Evolutionary conservation across 2,888 invertebrate species (phyloP), one percentile per base, ranked within the genome.

Genomic region (Tenthredo notha): DNA sequence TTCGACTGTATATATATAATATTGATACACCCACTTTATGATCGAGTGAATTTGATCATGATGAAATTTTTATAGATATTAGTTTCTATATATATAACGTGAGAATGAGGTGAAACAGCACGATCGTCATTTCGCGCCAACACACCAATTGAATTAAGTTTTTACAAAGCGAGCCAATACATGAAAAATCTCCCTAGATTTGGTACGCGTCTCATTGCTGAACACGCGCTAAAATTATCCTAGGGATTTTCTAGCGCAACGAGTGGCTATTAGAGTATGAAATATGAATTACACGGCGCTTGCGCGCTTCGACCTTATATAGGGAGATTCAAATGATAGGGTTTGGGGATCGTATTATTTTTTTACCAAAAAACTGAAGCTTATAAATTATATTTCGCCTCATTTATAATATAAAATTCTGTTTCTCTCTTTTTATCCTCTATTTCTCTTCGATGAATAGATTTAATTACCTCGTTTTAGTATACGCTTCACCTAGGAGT

Each of bases 381-480:
- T 25, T 33, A 33, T 33, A 2, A 4, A 33, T 21, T 61, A 0
- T 9, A 1, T n/a, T 10, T 61, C 29, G 29, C 61, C 9, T 25
- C 25, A 7, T 9, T 61, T 25, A 1, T 12, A 12, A 12, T 12
- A 12, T 43, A 9, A 40, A 40, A n/a, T 54, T 67, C 29, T 70
- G 15, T 70, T 37, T 37, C 18, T n/a, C 37, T n/a, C 0, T 70
- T 37, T n/a, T 33, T 37, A 5, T 18, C 5, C 18, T 67, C 33
- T 5, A 47, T 21, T 21, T 47, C 50, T 7, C 12, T 25, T 25
- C 75, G 75, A 75, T 75, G 75, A 75, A 75, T 75, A 15, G 29
- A 29, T 75, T 50, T 75, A 75, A 75, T 50, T 75, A 75, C 29
- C 75, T 75, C 75, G 47, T n/a, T 7, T 10, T 25, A 10, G 6